Percentiles rank a stretch among this genome's conserved stretches.
Evolutionary conservation across 2,888 invertebrate species (phyloP).

Genomic region (Brachypalpus laphriformis): DNA sequence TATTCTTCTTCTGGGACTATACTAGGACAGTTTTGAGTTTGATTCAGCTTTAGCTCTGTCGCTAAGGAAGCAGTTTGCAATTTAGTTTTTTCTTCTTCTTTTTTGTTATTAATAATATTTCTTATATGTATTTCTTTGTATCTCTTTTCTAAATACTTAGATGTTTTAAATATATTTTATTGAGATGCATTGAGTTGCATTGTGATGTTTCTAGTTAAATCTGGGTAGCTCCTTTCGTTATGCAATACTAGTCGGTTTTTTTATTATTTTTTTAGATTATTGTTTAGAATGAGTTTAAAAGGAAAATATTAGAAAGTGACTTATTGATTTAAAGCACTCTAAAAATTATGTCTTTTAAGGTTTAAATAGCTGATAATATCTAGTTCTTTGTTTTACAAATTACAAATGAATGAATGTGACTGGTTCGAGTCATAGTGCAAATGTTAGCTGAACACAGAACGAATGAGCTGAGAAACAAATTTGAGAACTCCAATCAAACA

Average conservation of each 20-base stretch:
- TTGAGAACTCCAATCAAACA: constrained; percentile 1
- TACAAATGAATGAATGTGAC: not conserved
- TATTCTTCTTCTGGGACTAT: constrained; percentile 39
- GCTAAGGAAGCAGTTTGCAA: constrained; percentile 58
- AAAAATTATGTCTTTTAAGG: not conserved
- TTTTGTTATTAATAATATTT: constrained; percentile 9
- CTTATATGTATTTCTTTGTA: constrained; percentile 4
- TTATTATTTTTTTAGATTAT: not conserved
- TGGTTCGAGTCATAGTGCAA: not conserved
- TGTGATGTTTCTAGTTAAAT: not conserved
- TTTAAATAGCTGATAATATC: not conserved
- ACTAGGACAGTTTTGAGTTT: constrained; percentile 53
- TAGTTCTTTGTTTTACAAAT: not conserved
- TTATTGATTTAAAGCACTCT: not conserved
- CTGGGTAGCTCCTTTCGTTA: not conserved
- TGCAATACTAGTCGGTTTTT: constrained; percentile 75
- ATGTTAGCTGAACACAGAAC: not conserved
- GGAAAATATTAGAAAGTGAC: not conserved
- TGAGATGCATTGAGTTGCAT: not conserved
- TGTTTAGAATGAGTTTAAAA: constrained; percentile 22
- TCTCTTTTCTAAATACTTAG: not conserved
- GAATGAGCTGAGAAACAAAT: not conserved
- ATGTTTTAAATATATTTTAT: not conserved
- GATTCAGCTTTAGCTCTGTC: constrained; percentile 56
- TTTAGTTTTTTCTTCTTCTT: constrained; percentile 12